Conservation (phyloP, 2,888 invertebrate species). For the Drosophila neotestacea region DNA sequence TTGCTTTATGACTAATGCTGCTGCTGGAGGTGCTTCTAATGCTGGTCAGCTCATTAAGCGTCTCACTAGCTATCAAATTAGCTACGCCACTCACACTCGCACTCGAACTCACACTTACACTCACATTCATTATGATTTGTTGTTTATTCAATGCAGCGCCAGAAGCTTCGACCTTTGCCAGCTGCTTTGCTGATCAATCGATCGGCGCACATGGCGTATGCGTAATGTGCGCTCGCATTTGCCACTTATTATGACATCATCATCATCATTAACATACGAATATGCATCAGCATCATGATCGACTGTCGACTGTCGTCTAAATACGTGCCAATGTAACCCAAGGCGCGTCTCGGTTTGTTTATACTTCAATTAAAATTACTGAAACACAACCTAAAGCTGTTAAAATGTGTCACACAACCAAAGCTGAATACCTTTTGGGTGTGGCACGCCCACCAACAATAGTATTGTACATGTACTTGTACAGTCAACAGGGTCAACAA, state of each 20-base stretch:
- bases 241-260: constrained; percentile 40
- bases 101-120: constrained; percentile 25
- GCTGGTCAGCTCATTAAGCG: constrained; percentile 47
- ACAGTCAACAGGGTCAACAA: not conserved
- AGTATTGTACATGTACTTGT: not conserved
- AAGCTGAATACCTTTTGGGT: constrained; percentile 20
- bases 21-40: constrained; percentile 13
- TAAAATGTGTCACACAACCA: constrained; percentile 6
- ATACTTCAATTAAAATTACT: constrained; percentile 13
- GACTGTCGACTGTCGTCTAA: not conserved
- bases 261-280: constrained; percentile 22
- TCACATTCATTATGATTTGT: constrained; percentile 11
- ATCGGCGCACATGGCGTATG: constrained; percentile 70
- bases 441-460: constrained; percentile 10
- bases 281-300: not conserved
- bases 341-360: constrained; percentile 31
- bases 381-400: not conserved
- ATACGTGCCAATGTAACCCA: constrained; percentile 33
- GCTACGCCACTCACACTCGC: constrained; percentile 50
- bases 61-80: constrained; percentile 43
- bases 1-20: constrained; percentile 20
- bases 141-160: constrained; percentile 72
- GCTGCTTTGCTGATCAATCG: constrained; percentile 33
- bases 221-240: constrained; percentile 57
- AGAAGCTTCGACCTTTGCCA: constrained; percentile 45